Conservation (phyloP, 1,140 invertebrate genomes). For the Piezodorus guildinii region DNA sequence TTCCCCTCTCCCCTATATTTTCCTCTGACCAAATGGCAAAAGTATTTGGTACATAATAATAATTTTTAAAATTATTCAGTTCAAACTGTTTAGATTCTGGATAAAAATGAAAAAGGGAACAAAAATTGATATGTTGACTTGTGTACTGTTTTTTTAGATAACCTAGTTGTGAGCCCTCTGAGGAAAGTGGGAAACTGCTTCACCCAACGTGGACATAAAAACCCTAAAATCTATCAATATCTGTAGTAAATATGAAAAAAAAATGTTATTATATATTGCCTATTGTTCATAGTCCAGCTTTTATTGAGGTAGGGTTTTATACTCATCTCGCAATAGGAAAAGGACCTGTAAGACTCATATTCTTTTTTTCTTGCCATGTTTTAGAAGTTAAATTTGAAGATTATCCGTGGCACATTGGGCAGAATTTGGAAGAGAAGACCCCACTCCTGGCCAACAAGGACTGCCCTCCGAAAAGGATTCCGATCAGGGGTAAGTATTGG, state of each 20-base stretch:
- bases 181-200: slow-evolving; percentile 17
- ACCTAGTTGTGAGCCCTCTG: slow-evolving; percentile 28
- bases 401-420: slow-evolving; percentile 61
- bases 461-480: slow-evolving; percentile 57
- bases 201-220: too few relatives aligned
- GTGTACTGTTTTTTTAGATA: slow-evolving; percentile 25
- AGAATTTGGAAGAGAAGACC: slow-evolving; percentile 37
- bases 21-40: too few relatives aligned
- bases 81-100: too few relatives aligned
- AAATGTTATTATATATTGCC: too few relatives aligned
- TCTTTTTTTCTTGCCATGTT: slow-evolving; percentile 27
- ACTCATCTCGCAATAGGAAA: not conserved
- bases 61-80: not conserved
- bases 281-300: not conserved
- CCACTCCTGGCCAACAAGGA: slow-evolving; percentile 45
- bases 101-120: not conserved
- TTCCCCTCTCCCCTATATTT: too few relatives aligned
- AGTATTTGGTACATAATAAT: too few relatives aligned
- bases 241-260: too few relatives aligned
- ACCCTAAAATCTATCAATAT: too few relatives aligned
- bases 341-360: slow-evolving; percentile 15
- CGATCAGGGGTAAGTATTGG: slow-evolving; percentile 54
- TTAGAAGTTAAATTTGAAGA: slow-evolving; percentile 46
- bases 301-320: not conserved
- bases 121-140: slow-evolving; percentile 25